Evolutionary conservation across 2,888 invertebrate species (phyloP), one percentile per base, ranked within the genome.

Genomic region (Gisinianus flammeolus): DNA sequence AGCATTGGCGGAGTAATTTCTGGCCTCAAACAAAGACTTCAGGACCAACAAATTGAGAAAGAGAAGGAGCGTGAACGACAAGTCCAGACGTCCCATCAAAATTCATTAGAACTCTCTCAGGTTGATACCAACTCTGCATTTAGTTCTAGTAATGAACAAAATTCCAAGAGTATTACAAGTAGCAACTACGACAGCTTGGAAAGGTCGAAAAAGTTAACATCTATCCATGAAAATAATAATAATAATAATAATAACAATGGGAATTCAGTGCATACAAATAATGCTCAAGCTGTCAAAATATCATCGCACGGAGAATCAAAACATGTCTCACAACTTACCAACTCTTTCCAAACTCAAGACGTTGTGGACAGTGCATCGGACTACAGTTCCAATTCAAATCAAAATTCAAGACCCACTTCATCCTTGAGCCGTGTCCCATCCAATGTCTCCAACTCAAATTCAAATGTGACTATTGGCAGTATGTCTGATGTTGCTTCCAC

Each of bases 11-110:
- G 77, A 52, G 82, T 83, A 0, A 79, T 84, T 26, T 82, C 83
- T 0, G 66, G 80, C 1, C 83, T 83, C 83, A 83, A 83, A 66
- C 81, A 81, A 58, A 80, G 79, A 67, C 71, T 83, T 54, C 81
- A 84, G 31, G 44, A 69, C 10, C 69, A 69, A 44, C 69, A 69
- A 26, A 24, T 24, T 8, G 82, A 83, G 75, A 79, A 81, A 22
- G 82, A 80, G 28, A 79, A 79, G 24, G n/a, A 75, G 22, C 6
- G 30, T 12, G 31, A 24, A 31, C 67, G 31, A 26, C 22, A n/a
- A 5, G 3, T 6, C 6, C 35, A 19, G 10, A 2, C 58, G 8
- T 26, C 62, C 26, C 28, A 22, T 28, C 62, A 62, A 26, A 62
- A 62, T 26, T 62, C 62, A 2, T 12, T 62, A 6, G 62, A 62